Conservation (phyloP, 2,888 invertebrate genomes). For the Punctoribates punctum region DNA sequence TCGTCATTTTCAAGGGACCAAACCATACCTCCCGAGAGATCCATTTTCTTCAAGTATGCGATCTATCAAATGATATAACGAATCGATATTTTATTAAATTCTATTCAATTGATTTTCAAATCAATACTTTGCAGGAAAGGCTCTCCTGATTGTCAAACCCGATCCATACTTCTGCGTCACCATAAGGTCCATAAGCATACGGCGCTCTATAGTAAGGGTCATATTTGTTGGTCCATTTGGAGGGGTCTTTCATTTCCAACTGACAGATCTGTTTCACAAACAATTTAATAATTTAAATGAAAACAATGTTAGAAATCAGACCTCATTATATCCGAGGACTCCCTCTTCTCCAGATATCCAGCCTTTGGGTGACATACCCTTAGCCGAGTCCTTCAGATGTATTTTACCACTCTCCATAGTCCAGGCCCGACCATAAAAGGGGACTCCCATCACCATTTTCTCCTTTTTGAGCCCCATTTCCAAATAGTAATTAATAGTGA, state of each 20-base stretch:
- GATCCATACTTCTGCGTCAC: constrained; percentile 16
- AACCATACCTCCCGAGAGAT: constrained; percentile 33
- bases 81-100: too few species aligned
- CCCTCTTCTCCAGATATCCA: constrained; percentile 47
- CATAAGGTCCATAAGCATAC: too few species aligned
- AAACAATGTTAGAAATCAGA: constrained; percentile 15
- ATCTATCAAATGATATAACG: neutral
- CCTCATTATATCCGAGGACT: constrained; percentile 47
- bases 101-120: too few species aligned
- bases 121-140: constrained; percentile 37
- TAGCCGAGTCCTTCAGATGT: constrained; percentile 45
- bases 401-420: constrained; percentile 44
- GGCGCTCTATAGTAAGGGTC: constrained; percentile 37
- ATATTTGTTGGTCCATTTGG: constrained; percentile 7
- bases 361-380: constrained; percentile 46
- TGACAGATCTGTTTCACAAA: constrained; percentile 14
- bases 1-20: constrained; percentile 39
- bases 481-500: constrained; percentile 47
- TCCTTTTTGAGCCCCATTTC: constrained; percentile 45
- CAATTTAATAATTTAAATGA: neutral
- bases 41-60: constrained; percentile 27
- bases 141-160: constrained; percentile 33
- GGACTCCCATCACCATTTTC: constrained; percentile 47
- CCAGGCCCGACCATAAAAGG: constrained; percentile 47
- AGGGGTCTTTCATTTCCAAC: neutral